These are phyloP conservation scores for Ceratothoa steindachneri DNA, from an alignment of 2,888 invertebrate species.

Conservation along the genomic window DNA sequence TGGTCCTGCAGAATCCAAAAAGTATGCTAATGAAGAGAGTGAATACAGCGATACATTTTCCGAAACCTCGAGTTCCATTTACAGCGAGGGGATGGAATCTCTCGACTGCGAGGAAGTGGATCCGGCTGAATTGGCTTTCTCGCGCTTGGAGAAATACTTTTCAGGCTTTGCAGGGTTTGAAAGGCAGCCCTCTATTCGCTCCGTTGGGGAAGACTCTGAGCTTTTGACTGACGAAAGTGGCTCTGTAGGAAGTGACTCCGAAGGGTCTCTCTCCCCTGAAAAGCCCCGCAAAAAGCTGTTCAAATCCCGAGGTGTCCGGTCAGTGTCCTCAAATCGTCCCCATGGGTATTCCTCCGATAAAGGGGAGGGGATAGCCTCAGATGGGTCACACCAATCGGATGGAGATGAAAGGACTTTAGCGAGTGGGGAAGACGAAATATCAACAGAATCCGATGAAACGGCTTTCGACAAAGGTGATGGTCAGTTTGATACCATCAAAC, in stretches of 20 bases:
- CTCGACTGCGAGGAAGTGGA: slow-evolving; percentile 56
- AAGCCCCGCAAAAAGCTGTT: slow-evolving; percentile 64
- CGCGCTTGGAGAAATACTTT: slow-evolving; percentile 66
- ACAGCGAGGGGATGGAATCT: slow-evolving; percentile 69
- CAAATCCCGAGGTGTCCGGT: slow-evolving; percentile 31
- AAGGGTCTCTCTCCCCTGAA: slow-evolving; percentile 81
- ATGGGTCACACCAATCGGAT: slow-evolving; percentile 46
- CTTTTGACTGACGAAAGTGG: slow-evolving; percentile 61
- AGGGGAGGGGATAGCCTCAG: slow-evolving; percentile 40
- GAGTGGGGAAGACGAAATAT: slow-evolving; percentile 44
- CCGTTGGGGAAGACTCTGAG: slow-evolving; percentile 47
- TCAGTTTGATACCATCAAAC: slow-evolving; percentile 75
- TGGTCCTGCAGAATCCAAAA: slow-evolving; percentile 46
- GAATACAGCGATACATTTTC: slow-evolving; percentile 53
- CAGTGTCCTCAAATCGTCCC: slow-evolving; percentile 28
- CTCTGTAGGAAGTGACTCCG: slow-evolving; percentile 85
- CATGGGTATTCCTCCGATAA: slow-evolving; percentile 28
- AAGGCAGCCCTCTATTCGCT: slow-evolving; percentile 45
- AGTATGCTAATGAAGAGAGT: slow-evolving; percentile 51
- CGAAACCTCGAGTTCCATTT: slow-evolving; percentile 74
- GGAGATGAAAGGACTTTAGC: slow-evolving; percentile 60
- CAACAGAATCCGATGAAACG: slow-evolving; percentile 48
- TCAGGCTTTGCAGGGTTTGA: slow-evolving; percentile 49
- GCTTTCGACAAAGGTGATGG: slow-evolving; percentile 60
- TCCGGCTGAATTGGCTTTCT: slow-evolving; percentile 73